Percentiles rank a stretch among this genome's conserved stretches.
phyloP scores from a whole-genome alignment of 2,888 invertebrate genomes.

The Cerceris rybyensis region DNA sequence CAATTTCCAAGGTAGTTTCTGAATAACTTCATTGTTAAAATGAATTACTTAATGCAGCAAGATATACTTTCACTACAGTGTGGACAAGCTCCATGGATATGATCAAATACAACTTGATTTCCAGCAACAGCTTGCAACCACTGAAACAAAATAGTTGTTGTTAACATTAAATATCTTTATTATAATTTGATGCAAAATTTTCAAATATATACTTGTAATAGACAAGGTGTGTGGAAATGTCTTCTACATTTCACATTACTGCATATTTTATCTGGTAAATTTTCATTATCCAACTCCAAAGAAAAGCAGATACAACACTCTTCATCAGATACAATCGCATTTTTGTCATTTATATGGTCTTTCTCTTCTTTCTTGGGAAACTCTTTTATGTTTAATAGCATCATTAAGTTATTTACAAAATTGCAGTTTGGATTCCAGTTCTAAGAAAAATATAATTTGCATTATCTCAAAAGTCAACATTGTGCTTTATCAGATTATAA shows the following conservation, averaged over 20 bases:
- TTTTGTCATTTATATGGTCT: slow-evolving; percentile 31
- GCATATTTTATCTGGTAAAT: slow-evolving; percentile 75
- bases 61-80: slow-evolving; percentile 75
- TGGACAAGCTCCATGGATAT: slow-evolving; percentile 76
- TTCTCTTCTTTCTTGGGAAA: slow-evolving; percentile 68
- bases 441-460: slow-evolving; percentile 56
- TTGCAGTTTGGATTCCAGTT: slow-evolving; percentile 71
- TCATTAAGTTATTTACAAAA: slow-evolving; percentile 71
- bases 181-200: slow-evolving; percentile 6
- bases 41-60: slow-evolving; percentile 61
- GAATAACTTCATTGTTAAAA: neutral
- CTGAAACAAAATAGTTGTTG: slow-evolving; percentile 54
- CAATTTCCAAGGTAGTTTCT: neutral
- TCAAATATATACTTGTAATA: slow-evolving; percentile 68
- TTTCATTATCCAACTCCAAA: slow-evolving; percentile 66
- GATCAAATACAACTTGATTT: slow-evolving; percentile 73
- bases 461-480: no score
- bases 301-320: slow-evolving; percentile 79
- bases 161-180: slow-evolving; percentile 1
- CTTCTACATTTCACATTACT: slow-evolving; percentile 74
- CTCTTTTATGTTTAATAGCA: slow-evolving; percentile 70
- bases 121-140: slow-evolving; percentile 73
- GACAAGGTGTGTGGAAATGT: slow-evolving; percentile 75
- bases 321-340: slow-evolving; percentile 69
- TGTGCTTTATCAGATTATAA: no score